These are phyloP conservation scores for Biston betularia DNA, from an alignment of 2,888 invertebrate genomes.

Conservation along the genomic window DNA sequence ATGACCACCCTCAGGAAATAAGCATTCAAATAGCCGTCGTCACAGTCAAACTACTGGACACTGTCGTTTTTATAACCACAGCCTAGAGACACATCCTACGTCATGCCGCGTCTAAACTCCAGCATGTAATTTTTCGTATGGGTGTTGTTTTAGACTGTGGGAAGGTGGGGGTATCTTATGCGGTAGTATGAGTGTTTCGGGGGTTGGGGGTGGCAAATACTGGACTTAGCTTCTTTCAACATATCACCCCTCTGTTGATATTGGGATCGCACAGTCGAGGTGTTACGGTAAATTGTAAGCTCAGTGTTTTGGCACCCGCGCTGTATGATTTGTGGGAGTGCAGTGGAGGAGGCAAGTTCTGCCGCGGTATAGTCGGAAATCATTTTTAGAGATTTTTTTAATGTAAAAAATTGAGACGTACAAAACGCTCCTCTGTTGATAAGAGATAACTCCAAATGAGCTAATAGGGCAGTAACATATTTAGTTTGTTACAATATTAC, in stretches of 20 bases:
- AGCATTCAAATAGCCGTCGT: constrained; percentile 25
- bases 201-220: constrained; percentile 45
- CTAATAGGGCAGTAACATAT: too few species aligned
- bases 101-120: neutral
- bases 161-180: neutral
- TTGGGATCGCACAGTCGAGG: constrained; percentile 50
- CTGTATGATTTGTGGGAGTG: constrained; percentile 21
- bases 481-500: too few species aligned
- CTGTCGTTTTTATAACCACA: neutral
- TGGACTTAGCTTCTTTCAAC: constrained; percentile 56
- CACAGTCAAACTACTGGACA: constrained; percentile 9
- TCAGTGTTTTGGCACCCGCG: constrained; percentile 37
- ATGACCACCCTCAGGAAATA: constrained; percentile 44
- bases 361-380: too few species aligned
- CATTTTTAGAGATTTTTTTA: too few species aligned
- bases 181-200: constrained; percentile 26
- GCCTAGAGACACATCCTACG: neutral
- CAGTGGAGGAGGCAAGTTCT: neutral
- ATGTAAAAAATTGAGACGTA: too few species aligned
- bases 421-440: too few species aligned
- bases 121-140: neutral
- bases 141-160: constrained; percentile 12
- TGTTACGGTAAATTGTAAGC: constrained; percentile 52
- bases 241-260: constrained; percentile 52
- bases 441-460: too few species aligned